phyloP scores from a whole-genome alignment of 2,113 vertebrate species.

The Aix galericulata region DNA sequence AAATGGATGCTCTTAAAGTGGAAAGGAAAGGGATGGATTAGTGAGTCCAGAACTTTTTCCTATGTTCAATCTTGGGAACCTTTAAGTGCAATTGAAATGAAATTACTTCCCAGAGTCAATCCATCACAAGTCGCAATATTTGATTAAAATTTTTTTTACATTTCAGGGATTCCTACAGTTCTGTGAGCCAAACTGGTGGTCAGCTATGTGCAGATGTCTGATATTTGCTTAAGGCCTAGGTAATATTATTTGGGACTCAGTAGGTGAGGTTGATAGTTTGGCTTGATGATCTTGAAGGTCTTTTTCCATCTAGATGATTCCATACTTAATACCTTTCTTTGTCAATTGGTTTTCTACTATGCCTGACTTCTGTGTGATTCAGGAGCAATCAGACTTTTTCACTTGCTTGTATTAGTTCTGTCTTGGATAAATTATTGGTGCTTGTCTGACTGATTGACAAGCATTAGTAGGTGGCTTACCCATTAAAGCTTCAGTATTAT shows the following conservation, averaged over 20 bases:
- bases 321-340: neutral
- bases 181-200: neutral
- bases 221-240: neutral
- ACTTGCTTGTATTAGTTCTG: neutral
- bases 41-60: neutral
- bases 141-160: neutral
- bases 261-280: neutral
- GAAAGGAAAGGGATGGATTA: neutral
- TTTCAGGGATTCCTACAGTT: neutral
- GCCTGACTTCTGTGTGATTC: neutral
- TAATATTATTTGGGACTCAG: neutral
- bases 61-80: neutral
- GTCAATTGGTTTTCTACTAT: neutral
- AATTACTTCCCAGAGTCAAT: neutral
- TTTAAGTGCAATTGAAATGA: neutral
- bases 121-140: neutral
- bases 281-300: neutral
- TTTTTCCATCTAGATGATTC: neutral
- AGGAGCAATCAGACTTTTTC: neutral
- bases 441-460: neutral
- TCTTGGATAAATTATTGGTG: neutral
- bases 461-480: neutral
- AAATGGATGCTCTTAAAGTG: neutral
- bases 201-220: fast-evolving
- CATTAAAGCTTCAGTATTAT: neutral